Evolutionary conservation across 2,888 invertebrate species (phyloP).

Genomic region (Pseudoips prasinana): DNA sequence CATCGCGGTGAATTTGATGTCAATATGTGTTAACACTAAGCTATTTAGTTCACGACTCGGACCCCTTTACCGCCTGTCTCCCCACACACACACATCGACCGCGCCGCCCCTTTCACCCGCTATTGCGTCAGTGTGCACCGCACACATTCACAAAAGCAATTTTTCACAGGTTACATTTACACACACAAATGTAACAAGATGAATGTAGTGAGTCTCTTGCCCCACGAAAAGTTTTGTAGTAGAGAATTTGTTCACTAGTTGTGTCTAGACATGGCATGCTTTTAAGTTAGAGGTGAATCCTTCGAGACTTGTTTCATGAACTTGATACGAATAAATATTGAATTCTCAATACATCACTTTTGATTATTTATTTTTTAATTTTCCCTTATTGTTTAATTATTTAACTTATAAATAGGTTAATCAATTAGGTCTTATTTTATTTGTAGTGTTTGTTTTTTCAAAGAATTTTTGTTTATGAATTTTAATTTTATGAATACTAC

Average conservation of each 20-base stretch:
- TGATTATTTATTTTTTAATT: conserved; percentile 5
- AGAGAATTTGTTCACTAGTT: conserved; percentile 77
- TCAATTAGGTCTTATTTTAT: too few relatives aligned
- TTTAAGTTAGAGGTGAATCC: conserved; percentile 74
- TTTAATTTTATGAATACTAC: too few relatives aligned
- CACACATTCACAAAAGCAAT: conserved; percentile 65
- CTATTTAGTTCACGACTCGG: conserved; percentile 81
- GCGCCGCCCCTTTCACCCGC: conserved; percentile 37
- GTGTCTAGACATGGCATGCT: conserved; percentile 79
- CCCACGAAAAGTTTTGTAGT: conserved; percentile 78
- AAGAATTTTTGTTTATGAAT: too few relatives aligned
- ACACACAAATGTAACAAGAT: conserved; percentile 54
- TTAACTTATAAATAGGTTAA: too few relatives aligned
- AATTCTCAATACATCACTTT: conserved; percentile 24
- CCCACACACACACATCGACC: conserved; percentile 49
- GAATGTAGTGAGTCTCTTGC: conserved; percentile 72
- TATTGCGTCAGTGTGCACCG: conserved; percentile 40
- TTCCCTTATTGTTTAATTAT: too few relatives aligned
- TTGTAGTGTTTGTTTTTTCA: too few relatives aligned
- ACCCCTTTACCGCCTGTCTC: conserved; percentile 57
- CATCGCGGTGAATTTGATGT: conserved; percentile 81
- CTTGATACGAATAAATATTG: conserved; percentile 45
- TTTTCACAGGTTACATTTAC: conserved; percentile 72
- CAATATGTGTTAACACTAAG: conserved; percentile 83
- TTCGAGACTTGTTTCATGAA: conserved; percentile 60